phyloP scores from a whole-genome alignment of 2,888 invertebrate species.

The Hypsopygia costalis region DNA sequence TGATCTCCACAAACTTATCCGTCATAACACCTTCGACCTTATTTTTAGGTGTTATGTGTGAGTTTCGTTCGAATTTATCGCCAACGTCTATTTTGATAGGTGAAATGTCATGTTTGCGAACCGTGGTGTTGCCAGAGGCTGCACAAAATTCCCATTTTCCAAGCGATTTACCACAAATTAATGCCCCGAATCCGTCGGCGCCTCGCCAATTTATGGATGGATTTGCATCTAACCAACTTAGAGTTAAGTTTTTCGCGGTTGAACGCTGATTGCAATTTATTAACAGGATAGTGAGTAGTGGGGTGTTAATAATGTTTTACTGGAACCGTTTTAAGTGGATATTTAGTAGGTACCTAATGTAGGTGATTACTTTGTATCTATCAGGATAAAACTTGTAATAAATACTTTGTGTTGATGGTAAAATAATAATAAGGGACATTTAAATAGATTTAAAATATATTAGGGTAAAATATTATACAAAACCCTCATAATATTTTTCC shows the following conservation, averaged over 20 bases:
- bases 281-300: slow-evolving; percentile 17
- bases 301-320: neutral
- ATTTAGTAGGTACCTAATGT: neutral
- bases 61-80: slow-evolving; percentile 21
- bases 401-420: no score
- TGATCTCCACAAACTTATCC: slow-evolving; percentile 14
- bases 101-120: slow-evolving; percentile 33
- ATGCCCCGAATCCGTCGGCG: slow-evolving; percentile 69
- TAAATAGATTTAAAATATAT: no score
- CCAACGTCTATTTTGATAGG: slow-evolving; percentile 14
- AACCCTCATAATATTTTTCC: no score
- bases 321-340: neutral
- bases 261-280: slow-evolving; percentile 42
- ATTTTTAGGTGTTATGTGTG: slow-evolving; percentile 20
- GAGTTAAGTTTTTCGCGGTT: slow-evolving; percentile 44
- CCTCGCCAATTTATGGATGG: slow-evolving; percentile 68
- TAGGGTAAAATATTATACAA: no score
- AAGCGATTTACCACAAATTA: slow-evolving; percentile 77
- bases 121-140: slow-evolving; percentile 56
- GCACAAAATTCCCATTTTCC: slow-evolving; percentile 80
- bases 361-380: no score
- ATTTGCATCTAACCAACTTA: slow-evolving; percentile 63
- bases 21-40: slow-evolving; percentile 22
- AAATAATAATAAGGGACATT: no score
- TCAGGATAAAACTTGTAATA: no score